Evolutionary conservation across 2,797 vertebrate species (phyloP).

Genomic region (Pangasius mekongensis): DNA sequence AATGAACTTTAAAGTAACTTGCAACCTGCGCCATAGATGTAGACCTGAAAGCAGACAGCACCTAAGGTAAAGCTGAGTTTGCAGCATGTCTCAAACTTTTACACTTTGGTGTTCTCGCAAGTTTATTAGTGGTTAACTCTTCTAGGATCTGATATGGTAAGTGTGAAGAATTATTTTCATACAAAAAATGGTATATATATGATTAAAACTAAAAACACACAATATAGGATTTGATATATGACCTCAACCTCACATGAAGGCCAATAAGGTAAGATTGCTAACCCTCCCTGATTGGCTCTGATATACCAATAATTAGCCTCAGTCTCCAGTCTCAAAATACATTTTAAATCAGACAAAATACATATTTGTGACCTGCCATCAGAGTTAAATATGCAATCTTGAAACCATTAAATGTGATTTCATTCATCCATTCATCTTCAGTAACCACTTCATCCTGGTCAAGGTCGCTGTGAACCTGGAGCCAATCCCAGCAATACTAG

Average conservation of each 20-base stretch:
- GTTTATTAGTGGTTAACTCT: background rate
- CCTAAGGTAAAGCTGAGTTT: background rate
- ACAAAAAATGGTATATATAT: background rate
- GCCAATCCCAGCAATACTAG: background rate
- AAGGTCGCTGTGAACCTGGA: background rate
- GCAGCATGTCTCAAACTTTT: background rate
- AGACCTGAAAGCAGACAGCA: background rate
- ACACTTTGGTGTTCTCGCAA: background rate
- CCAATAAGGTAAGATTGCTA: background rate
- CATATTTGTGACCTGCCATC: background rate
- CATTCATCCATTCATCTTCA: background rate
- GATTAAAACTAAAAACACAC: background rate
- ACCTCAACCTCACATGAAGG: background rate
- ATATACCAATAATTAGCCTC: background rate
- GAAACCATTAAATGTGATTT: slow-evolving; percentile 3
- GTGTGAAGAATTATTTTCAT: background rate
- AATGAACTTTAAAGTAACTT: background rate
- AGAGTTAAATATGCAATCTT: background rate
- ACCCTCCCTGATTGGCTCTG: background rate
- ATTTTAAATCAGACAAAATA: background rate
- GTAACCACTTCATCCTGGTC: slow-evolving; percentile 7
- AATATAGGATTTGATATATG: background rate
- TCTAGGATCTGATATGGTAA: background rate
- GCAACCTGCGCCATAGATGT: background rate
- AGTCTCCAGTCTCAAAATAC: background rate